phyloP scores from a whole-genome alignment of 1,140 invertebrate species.

The Leptoteleia sp. region DNA sequence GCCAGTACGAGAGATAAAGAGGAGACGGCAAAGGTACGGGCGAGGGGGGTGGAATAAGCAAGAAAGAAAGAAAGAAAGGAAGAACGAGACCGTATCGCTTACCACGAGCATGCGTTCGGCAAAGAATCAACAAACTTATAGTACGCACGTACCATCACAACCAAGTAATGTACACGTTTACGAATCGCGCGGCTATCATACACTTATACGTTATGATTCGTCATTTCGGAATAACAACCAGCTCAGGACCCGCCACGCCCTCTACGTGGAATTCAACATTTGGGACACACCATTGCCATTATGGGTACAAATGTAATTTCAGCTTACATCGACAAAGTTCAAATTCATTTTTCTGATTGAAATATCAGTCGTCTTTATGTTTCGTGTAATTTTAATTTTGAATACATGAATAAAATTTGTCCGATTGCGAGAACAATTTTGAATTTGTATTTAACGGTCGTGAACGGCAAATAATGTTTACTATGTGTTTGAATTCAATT shows the following conservation, averaged over 20 bases:
- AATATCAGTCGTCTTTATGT: neutral
- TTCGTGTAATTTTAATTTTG: neutral
- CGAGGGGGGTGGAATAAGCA: slow-evolving; percentile 35
- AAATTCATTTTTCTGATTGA: slow-evolving; percentile 20
- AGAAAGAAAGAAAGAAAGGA: slow-evolving; percentile 57
- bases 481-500: no score
- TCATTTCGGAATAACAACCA: slow-evolving; percentile 81
- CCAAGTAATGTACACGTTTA: slow-evolving; percentile 29
- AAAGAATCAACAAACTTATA: slow-evolving; percentile 72
- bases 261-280: slow-evolving; percentile 77
- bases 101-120: slow-evolving; percentile 72
- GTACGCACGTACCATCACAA: slow-evolving; percentile 66
- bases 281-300: slow-evolving; percentile 71
- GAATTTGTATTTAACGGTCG: no score
- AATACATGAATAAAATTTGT: no score
- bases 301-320: slow-evolving; percentile 37
- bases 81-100: slow-evolving; percentile 70
- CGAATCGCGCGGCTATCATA: slow-evolving; percentile 45
- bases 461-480: no score
- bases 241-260: slow-evolving; percentile 74
- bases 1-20: slow-evolving; percentile 67
- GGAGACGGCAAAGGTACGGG: slow-evolving; percentile 31
- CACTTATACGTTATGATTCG: slow-evolving; percentile 80
- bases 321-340: slow-evolving; percentile 15
- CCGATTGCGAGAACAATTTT: no score